Base-by-base conservation (phyloP, 2,113 vertebrate genomes). In the Xyrauchen texanus region DNA sequence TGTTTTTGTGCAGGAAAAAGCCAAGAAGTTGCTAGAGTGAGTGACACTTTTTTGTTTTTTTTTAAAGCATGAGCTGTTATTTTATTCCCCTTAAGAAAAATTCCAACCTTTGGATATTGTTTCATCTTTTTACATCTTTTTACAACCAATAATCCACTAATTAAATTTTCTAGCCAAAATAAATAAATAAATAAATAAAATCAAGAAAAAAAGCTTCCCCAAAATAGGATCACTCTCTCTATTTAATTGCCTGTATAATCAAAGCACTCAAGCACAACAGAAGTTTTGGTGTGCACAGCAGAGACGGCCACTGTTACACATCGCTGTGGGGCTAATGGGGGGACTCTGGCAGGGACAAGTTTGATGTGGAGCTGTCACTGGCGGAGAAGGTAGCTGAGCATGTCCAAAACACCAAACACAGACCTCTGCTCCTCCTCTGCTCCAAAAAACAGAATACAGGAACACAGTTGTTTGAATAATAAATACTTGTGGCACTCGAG, bases 391-490 rank as follows among this genome's bases (percentile, higher is more conserved):
- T 90, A 91, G 90, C 86, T 81, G 84, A 81, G 88, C 88, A 88
- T 90, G 87, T 88, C 84, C 86, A 84, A 76, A 83, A 83, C 76
- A 88, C 86, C 88, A 89, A 90, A 90, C 91, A 89, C 86, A 87
- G 86, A 91, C 89, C 89, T 90, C 88, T 90, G 84, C 91, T 80
- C 84, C 81, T 85, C 85, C 83, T 78, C 71, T 69, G 76, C 80
- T 79, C 83, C 83, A 82, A 84, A 84, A 79, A 84, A 84, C 83
- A 84, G 83, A 84, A 84, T 84, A 83, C 75, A 81, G 74, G 82
- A 93, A 92, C 90, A 91, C 90, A 90, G 81, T 85, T 85, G 91
- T 92, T 93, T 93, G 90, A 93, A 93, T 93, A 93, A 93, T 93
- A 93, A 93, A 93, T 93, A 93, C 88, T 88, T 85, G 88, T 85